phyloP scores from a whole-genome alignment of 2,797 vertebrate species.

The Crocodylus rhombifer region DNA sequence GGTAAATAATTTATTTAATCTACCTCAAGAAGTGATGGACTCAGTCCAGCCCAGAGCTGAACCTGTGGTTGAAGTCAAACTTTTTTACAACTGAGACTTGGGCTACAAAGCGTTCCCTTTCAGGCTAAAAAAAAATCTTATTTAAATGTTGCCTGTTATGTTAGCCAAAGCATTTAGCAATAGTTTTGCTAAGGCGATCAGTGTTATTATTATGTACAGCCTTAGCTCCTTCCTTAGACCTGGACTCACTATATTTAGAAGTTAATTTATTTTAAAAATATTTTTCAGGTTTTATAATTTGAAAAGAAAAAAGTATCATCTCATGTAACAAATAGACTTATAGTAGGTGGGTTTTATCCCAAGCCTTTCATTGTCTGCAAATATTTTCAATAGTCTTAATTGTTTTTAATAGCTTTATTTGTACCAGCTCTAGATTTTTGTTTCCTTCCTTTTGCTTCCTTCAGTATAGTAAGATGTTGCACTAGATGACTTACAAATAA shows the following conservation, averaged over 20 bases:
- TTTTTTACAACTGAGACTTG: neutral
- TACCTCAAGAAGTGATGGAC: neutral
- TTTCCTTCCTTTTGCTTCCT: too few species aligned
- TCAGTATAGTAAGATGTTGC: too few species aligned
- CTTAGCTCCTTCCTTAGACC: neutral
- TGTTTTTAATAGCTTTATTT: neutral
- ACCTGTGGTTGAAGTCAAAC: neutral
- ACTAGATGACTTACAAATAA: neutral
- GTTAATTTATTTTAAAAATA: neutral
- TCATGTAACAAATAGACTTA: neutral
- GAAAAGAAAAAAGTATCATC: neutral
- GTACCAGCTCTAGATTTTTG: neutral
- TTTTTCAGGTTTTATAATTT: neutral
- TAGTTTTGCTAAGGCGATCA: neutral
- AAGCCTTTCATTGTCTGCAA: neutral
- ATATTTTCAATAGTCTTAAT: neutral
- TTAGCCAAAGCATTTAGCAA: neutral
- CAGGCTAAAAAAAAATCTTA: neutral
- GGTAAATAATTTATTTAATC: neutral
- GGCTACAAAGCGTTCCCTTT: neutral
- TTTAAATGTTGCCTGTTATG: neutral
- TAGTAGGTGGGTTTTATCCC: neutral
- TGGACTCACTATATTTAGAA: neutral
- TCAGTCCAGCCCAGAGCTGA: neutral
- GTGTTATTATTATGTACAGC: neutral